Conservation (phyloP, 2,797 vertebrate genomes). For the Hylomyscus alleni region DNA sequence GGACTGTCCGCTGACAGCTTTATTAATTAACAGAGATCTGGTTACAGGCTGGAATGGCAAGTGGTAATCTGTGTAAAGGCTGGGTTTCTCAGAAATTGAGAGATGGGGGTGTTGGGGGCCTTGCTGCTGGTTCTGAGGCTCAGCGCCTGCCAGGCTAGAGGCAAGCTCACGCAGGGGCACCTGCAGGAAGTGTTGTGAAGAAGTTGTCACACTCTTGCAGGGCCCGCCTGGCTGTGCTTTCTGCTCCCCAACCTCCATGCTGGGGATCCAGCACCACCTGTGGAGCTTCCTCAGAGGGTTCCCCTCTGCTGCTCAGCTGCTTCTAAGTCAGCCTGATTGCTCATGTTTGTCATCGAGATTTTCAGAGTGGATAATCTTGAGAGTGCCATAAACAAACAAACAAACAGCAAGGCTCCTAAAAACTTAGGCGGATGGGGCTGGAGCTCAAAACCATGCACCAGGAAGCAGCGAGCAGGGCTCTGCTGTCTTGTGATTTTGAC, state of each 20-base stretch:
- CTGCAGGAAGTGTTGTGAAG: not conserved
- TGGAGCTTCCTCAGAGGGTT: not conserved
- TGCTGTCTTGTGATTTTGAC: not conserved
- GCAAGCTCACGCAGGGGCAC: not conserved
- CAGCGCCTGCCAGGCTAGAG: constrained; percentile 64
- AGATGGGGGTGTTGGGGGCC: constrained; percentile 24
- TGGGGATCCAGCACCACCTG: not conserved
- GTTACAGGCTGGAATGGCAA: constrained; percentile 91
- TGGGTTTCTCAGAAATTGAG: constrained; percentile 62
- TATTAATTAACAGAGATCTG: constrained; percentile 97
- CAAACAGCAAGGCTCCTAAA: not conserved
- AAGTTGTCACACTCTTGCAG: not conserved
- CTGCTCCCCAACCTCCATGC: rapidly evolving
- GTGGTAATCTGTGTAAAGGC: constrained; percentile 80
- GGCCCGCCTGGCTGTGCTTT: not conserved
- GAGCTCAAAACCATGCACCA: not conserved
- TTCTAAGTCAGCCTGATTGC: not conserved
- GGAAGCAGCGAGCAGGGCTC: too few species aligned
- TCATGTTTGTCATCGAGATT: not conserved
- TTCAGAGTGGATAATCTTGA: not conserved
- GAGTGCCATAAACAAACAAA: not conserved
- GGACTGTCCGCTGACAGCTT: constrained; percentile 96
- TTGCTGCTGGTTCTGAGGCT: constrained; percentile 47
- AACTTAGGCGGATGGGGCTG: rapidly evolving
- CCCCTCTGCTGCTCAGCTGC: not conserved